Conservation (phyloP, 2,797 vertebrate species). For the Acrossocheilus wenchowensis region DNA sequence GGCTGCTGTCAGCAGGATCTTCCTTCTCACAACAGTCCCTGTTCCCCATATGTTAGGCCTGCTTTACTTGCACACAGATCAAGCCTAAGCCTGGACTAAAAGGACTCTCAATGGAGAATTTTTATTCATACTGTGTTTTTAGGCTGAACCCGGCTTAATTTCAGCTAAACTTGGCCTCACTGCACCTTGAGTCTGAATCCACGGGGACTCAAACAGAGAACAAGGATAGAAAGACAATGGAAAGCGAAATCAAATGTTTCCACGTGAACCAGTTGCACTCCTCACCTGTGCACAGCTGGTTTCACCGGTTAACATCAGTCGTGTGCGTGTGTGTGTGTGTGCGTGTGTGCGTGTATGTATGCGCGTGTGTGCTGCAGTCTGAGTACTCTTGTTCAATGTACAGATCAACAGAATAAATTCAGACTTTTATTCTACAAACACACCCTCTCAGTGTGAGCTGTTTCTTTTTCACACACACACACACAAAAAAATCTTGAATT, state of each 20-base stretch:
- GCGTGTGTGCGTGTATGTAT: slow-evolving; percentile 81
- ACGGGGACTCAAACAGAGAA: slow-evolving; percentile 38
- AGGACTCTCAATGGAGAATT: slow-evolving; percentile 30
- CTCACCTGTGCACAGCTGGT: slow-evolving; percentile 76
- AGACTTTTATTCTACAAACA: slow-evolving; percentile 84
- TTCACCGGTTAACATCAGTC: slow-evolving; percentile 80
- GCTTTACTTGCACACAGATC: slow-evolving; percentile 41
- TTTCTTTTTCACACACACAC: slow-evolving; percentile 14
- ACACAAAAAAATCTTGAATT: not conserved
- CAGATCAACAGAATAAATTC: slow-evolving; percentile 84
- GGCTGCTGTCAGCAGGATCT: slow-evolving; percentile 8
- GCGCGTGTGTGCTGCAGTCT: slow-evolving; percentile 82
- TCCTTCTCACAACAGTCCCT: slow-evolving; percentile 9
- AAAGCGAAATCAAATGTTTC: slow-evolving; percentile 71
- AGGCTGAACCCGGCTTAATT: slow-evolving; percentile 17
- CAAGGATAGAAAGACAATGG: slow-evolving; percentile 35
- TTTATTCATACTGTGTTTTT: slow-evolving; percentile 41
- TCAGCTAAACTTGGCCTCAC: slow-evolving; percentile 41
- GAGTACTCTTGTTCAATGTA: slow-evolving; percentile 86
- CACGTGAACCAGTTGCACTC: slow-evolving; percentile 80
- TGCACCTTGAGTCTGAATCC: slow-evolving; percentile 43
- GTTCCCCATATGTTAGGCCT: slow-evolving; percentile 14
- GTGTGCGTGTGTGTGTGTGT: slow-evolving; percentile 66
- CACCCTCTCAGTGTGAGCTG: slow-evolving; percentile 65
- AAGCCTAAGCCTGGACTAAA: slow-evolving; percentile 35